A percentile compares a stretch with the other conserved stretches of the same genome.
Evolutionary conservation across 1,140 invertebrate species (phyloP).

Genomic region (Lepidotrigona ventralis): DNA sequence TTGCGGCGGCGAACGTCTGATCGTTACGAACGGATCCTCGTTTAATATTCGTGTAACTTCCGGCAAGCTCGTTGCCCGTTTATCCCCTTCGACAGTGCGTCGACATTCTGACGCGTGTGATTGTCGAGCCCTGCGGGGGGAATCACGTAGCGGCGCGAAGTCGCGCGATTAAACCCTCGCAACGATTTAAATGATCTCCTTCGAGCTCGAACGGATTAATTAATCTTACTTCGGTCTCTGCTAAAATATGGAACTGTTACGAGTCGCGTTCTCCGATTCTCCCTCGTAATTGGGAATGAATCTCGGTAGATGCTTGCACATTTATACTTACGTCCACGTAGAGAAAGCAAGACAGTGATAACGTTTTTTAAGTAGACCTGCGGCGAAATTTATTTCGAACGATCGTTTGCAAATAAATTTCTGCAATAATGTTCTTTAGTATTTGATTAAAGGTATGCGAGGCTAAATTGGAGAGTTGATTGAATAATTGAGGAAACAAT

Average conservation of each 20-base stretch:
- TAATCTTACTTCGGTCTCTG: neutral
- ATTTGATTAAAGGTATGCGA: too few relatives aligned
- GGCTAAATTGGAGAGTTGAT: too few relatives aligned
- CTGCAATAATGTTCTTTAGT: too few relatives aligned
- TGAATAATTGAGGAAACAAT: too few relatives aligned
- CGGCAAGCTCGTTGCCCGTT: neutral
- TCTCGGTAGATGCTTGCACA: too few relatives aligned
- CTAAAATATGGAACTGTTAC: neutral
- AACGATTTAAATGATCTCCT: neutral
- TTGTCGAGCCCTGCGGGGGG: neutral
- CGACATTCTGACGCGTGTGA: slow-evolving; percentile 11
- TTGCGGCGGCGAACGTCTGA: too few relatives aligned
- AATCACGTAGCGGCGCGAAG: neutral
- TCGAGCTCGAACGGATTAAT: neutral
- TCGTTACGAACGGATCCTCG: too few relatives aligned
- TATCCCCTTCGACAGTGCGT: neutral
- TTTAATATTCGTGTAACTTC: slow-evolving; percentile 42
- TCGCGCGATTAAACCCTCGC: neutral
- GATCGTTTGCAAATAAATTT: too few relatives aligned
- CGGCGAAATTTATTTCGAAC: too few relatives aligned
- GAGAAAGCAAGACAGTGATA: too few relatives aligned
- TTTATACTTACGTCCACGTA: neutral
- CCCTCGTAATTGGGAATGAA: neutral
- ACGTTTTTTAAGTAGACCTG: too few relatives aligned
- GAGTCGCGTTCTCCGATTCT: neutral